phyloP scores from a whole-genome alignment of 2,888 invertebrate genomes.

The Tryphoninae sp. region DNA sequence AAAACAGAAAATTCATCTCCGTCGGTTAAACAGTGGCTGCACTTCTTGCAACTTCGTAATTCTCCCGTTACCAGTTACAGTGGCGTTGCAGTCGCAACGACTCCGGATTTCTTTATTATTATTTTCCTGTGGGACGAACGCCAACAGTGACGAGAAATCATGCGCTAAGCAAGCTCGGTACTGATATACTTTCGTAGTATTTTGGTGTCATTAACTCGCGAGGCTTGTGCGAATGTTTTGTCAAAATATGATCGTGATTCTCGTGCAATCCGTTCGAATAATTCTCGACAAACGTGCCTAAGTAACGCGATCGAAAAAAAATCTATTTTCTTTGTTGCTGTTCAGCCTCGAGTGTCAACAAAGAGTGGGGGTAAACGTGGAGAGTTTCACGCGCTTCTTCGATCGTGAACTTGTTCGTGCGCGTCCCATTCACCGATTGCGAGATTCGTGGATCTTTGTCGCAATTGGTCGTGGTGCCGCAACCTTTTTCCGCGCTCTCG shows the following conservation, averaged over 20 bases:
- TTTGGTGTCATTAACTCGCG: not conserved
- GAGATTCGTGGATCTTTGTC: not conserved
- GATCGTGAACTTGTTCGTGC: not conserved
- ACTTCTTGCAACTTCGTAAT: not conserved
- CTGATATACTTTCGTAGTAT: not conserved
- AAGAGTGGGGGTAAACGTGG: not conserved
- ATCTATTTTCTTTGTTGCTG: not conserved
- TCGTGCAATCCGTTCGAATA: not conserved
- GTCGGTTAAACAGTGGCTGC: not conserved
- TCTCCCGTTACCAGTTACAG: not conserved
- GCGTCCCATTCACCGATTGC: not conserved
- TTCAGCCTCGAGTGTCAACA: not conserved
- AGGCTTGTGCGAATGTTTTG: not conserved
- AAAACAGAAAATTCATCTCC: not conserved
- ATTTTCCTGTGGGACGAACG: conserved; percentile 30
- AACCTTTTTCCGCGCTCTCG: not conserved
- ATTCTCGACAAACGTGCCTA: not conserved
- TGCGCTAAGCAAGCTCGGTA: not conserved
- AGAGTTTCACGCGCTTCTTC: not conserved
- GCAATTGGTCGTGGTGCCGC: not conserved
- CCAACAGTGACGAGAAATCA: conserved; percentile 18
- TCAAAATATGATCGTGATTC: not conserved
- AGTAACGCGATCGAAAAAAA: not conserved
- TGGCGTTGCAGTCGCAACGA: not conserved
- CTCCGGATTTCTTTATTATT: conserved; percentile 21